These are phyloP conservation scores for Propithecus perrieri DNA, from an alignment of 2,797 vertebrate species.

Conservation along the genomic window DNA sequence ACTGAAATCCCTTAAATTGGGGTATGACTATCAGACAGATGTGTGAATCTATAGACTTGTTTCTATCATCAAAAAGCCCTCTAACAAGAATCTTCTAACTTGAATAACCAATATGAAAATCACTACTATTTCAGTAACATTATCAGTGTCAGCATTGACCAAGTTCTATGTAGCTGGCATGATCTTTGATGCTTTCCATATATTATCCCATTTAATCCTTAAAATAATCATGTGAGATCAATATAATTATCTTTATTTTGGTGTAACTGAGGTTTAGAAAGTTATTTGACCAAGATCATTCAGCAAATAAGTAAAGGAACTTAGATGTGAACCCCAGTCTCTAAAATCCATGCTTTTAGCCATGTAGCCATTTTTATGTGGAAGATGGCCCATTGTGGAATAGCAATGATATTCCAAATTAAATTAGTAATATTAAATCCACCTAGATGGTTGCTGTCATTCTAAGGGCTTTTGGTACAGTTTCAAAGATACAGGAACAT, in stretches of 20 bases:
- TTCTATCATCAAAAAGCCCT: not conserved
- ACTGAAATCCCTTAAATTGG: slow-evolving; percentile 26
- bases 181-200: not conserved
- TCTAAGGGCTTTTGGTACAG: not conserved
- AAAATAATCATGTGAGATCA: slow-evolving; percentile 16
- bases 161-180: not conserved
- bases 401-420: not conserved
- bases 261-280: slow-evolving; percentile 10
- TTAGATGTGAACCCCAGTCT: not conserved
- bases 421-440: slow-evolving; percentile 41
- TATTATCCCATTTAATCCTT: slow-evolving; percentile 17
- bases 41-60: not conserved
- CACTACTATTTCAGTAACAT: slow-evolving; percentile 8
- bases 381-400: not conserved
- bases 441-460: not conserved
- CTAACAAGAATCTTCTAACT: slow-evolving; percentile 27
- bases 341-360: slow-evolving; percentile 4
- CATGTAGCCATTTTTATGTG: not conserved
- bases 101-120: slow-evolving; percentile 37
- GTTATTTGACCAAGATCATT: slow-evolving; percentile 2
- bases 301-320: not conserved
- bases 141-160: not conserved
- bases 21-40: not conserved
- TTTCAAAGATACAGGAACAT: slow-evolving; percentile 9
- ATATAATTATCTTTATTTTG: not conserved